phyloP scores from a whole-genome alignment of 1,140 invertebrate species.

The Sycophaga agraensis region DNA sequence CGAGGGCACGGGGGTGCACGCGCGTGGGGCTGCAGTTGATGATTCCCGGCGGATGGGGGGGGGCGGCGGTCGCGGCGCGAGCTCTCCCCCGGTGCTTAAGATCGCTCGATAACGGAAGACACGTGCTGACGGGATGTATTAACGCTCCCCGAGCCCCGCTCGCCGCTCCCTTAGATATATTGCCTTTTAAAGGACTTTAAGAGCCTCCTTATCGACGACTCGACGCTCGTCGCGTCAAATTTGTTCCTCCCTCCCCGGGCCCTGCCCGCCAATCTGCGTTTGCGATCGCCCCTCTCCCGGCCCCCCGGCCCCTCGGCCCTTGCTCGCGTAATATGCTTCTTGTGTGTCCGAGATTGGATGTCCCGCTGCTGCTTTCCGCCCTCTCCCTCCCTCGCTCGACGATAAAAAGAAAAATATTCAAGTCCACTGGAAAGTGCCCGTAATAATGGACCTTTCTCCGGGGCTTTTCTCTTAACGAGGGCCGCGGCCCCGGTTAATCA shows the following conservation, averaged over 20 bases:
- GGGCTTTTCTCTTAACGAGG: no score
- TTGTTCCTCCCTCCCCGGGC: slow-evolving; percentile 4
- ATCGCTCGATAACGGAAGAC: slow-evolving; percentile 49
- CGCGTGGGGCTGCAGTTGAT: no score
- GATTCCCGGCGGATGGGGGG: no score
- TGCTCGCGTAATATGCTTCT: no score
- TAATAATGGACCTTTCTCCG: no score
- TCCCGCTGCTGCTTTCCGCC: no score
- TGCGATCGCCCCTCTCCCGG: not conserved
- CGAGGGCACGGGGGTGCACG: not conserved
- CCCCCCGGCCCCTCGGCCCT: no score
- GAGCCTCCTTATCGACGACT: slow-evolving; percentile 45
- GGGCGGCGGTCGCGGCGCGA: slow-evolving; percentile 35
- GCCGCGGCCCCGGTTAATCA: no score
- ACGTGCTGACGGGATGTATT: slow-evolving; percentile 48
- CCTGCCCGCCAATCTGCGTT: slow-evolving; percentile 2
- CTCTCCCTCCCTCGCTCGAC: no score
- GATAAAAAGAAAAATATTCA: no score
- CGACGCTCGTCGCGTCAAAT: slow-evolving; percentile 28
- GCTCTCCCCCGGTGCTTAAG: slow-evolving; percentile 52
- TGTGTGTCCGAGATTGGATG: no score
- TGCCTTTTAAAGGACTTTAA: slow-evolving; percentile 53
- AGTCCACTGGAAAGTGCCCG: no score
- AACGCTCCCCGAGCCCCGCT: slow-evolving; percentile 29
- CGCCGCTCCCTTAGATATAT: slow-evolving; percentile 39